Conservation (phyloP, 2,888 invertebrate genomes). For the Tipula unca region DNA sequence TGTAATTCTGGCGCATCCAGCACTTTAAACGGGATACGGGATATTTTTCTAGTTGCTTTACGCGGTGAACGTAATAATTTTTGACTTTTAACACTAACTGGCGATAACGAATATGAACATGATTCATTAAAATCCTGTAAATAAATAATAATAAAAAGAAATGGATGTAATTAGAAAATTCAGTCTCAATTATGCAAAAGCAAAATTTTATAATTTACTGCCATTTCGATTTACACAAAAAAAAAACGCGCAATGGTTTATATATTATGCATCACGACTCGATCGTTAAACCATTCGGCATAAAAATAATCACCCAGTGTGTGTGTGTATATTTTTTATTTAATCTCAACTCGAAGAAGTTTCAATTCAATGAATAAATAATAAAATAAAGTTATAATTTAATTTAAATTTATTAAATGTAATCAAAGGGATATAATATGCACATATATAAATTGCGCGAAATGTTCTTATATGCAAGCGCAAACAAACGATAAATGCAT, state of each 20-base stretch:
- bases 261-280: not conserved
- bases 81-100: slow-evolving; percentile 92
- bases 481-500: not conserved
- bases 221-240: not conserved
- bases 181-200: not conserved
- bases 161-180: slow-evolving; percentile 1
- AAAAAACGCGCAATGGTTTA: no score
- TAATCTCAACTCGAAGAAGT: not conserved
- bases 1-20: slow-evolving; percentile 93
- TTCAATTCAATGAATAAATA: slow-evolving; percentile 16
- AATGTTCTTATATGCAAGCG: not conserved
- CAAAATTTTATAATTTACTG: not conserved
- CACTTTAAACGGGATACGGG: slow-evolving; percentile 95
- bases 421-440: not conserved
- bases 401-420: slow-evolving; percentile 16
- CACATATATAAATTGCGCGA: not conserved
- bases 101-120: slow-evolving; percentile 88
- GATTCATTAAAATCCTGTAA: slow-evolving; percentile 70
- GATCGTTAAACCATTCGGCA: not conserved
- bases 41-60: slow-evolving; percentile 97
- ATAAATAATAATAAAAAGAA: slow-evolving; percentile 28
- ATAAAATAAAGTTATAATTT: slow-evolving; percentile 9
- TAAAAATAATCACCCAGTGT: not conserved
- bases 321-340: not conserved
- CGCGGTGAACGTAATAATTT: slow-evolving; percentile 88